Conservation (phyloP, 2,113 vertebrate genomes). For the Sapayoa aenigma region DNA sequence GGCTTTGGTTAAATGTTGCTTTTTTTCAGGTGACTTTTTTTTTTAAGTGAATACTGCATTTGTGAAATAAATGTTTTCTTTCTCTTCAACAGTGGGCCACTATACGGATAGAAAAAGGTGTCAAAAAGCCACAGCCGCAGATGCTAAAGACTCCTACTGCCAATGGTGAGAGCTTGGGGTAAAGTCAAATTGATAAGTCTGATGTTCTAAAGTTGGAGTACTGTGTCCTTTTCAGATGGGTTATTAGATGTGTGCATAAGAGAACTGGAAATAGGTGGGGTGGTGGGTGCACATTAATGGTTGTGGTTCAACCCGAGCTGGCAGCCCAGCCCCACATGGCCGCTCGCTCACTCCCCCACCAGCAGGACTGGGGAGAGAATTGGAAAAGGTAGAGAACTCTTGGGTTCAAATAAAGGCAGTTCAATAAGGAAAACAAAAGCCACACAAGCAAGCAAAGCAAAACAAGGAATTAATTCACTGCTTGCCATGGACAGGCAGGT, state of each 20-base stretch:
- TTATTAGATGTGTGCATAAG: not conserved
- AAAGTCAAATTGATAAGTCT: not conserved
- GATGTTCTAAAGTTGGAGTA: accelerated
- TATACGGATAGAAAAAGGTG: conserved; percentile 84
- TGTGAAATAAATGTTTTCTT: not conserved
- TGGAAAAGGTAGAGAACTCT: accelerated
- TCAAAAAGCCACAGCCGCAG: conserved; percentile 62
- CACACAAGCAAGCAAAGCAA: not conserved
- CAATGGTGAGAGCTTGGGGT: conserved; percentile 75
- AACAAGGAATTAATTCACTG: not conserved
- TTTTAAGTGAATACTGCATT: not conserved
- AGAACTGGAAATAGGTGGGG: not conserved
- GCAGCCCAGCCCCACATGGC: not conserved
- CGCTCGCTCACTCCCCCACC: not conserved
- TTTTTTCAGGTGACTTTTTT: not conserved
- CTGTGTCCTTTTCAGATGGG: not conserved
- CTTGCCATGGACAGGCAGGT: not conserved
- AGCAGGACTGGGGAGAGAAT: accelerated
- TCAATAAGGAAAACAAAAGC: not conserved
- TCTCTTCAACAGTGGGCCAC: conserved; percentile 89
- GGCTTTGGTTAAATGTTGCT: not conserved
- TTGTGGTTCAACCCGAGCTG: not conserved
- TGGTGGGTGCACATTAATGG: not conserved
- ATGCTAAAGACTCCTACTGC: conserved; percentile 67
- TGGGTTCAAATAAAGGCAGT: not conserved